A percentile compares a stretch with the other conserved stretches of the same genome.
These are phyloP conservation scores for Oscheius myriophilus DNA, from an alignment of 2,888 invertebrate genomes.

Conservation along the genomic window DNA sequence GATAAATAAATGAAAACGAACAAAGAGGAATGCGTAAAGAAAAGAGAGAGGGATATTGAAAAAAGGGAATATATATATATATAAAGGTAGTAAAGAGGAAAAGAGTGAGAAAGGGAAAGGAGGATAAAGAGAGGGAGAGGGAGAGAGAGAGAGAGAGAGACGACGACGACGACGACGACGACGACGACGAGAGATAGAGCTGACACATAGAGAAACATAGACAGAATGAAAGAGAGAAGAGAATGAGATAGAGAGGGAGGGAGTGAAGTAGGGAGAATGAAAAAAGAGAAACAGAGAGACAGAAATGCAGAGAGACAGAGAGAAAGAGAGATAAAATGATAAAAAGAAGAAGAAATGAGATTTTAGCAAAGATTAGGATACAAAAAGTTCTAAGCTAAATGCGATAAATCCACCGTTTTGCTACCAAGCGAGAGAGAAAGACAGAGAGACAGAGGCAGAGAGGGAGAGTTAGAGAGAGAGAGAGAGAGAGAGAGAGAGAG, in stretches of 20 bases:
- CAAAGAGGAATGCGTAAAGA: not conserved
- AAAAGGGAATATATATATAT: not conserved
- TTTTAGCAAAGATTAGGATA: not conserved
- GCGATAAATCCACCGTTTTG: not conserved
- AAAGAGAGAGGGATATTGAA: not conserved
- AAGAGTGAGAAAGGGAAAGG: not conserved
- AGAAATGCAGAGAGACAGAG: too few relatives aligned
- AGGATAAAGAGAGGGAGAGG: not conserved
- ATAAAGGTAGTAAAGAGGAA: not conserved
- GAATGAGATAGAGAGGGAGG: slow-evolving; percentile 9
- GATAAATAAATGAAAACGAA: not conserved
- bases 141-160: not conserved
- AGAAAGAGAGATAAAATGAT: not conserved
- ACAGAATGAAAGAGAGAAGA: not conserved
- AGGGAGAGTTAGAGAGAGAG: too few relatives aligned
- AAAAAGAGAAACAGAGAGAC: not conserved
- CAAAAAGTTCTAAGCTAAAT: too few relatives aligned
- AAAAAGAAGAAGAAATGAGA: not conserved
- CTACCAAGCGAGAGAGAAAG: not conserved
- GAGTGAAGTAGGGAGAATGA: not conserved
- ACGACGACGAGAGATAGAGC: too few relatives aligned
- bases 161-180: too few relatives aligned
- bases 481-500: too few relatives aligned
- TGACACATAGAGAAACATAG: too few relatives aligned
- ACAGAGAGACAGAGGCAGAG: too few relatives aligned